These are phyloP conservation scores for Polyploca ridens DNA, from an alignment of 2,888 invertebrate genomes.

Conservation along the genomic window DNA sequence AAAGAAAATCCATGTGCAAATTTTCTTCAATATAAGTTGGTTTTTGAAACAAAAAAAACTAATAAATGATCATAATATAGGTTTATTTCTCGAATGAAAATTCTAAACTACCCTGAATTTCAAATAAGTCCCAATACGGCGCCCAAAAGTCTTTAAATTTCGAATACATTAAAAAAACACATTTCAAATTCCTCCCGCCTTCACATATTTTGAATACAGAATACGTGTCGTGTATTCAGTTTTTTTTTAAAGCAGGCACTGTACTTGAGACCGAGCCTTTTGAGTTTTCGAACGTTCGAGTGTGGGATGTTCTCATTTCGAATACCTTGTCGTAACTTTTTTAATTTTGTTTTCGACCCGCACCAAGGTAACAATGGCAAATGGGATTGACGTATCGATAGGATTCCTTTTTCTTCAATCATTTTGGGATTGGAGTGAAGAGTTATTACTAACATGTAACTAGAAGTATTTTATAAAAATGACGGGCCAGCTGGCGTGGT, in stretches of 20 bases:
- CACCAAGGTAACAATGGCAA: conserved; percentile 30
- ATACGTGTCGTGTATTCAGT: conserved; percentile 19
- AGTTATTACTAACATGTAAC: neutral
- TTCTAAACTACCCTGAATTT: neutral
- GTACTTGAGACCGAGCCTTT: conserved; percentile 50
- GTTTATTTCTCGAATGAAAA: neutral
- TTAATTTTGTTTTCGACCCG: conserved; percentile 29
- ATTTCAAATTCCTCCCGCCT: conserved; percentile 15
- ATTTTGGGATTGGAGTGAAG: neutral
- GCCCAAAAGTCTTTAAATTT: neutral
- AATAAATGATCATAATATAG: too few relatives aligned
- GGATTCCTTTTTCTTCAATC: neutral
- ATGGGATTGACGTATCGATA: conserved; percentile 12
- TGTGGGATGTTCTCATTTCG: conserved; percentile 68
- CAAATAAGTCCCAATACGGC: neutral
- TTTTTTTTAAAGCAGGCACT: conserved; percentile 41
- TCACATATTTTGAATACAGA: conserved; percentile 14
- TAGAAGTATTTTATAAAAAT: neutral
- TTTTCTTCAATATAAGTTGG: too few relatives aligned
- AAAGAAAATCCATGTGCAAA: too few relatives aligned
- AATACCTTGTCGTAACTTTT: conserved; percentile 50
- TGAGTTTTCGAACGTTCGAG: conserved; percentile 46
- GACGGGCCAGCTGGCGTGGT: too few relatives aligned
- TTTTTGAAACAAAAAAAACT: too few relatives aligned
- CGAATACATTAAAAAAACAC: neutral